Conservation (phyloP, 2,797 vertebrate genomes). For the Masticophis lateralis region DNA sequence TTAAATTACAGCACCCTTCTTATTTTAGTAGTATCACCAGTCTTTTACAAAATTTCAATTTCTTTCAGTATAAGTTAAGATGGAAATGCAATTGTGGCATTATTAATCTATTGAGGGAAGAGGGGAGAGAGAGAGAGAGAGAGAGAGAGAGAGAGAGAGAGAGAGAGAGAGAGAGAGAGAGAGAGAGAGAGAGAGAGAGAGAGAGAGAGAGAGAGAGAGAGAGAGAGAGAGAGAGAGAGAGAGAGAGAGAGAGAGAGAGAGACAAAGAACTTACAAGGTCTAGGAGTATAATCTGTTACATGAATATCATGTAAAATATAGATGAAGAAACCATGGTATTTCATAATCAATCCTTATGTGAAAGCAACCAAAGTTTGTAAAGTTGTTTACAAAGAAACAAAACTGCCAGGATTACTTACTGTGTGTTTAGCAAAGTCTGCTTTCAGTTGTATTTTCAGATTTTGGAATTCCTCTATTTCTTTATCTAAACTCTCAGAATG, state of each 20-base stretch:
- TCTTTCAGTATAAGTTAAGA: background rate
- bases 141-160: too few relatives aligned
- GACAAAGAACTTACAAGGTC: too few relatives aligned
- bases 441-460: slow-evolving; percentile 68
- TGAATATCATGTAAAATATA: background rate
- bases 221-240: too few relatives aligned
- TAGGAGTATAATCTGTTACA: background rate
- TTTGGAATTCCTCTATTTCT: slow-evolving; percentile 65
- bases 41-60: background rate
- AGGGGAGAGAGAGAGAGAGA: too few relatives aligned
- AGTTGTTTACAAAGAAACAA: background rate
- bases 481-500: background rate
- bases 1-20: background rate
- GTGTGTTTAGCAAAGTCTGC: slow-evolving; percentile 71
- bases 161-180: too few relatives aligned
- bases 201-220: too few relatives aligned
- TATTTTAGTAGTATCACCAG: background rate
- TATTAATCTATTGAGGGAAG: background rate
- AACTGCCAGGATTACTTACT: slow-evolving; percentile 72
- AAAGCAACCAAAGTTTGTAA: background rate
- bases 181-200: too few relatives aligned
- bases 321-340: background rate
- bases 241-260: too few relatives aligned
- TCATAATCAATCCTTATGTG: background rate
- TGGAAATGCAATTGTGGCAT: background rate